Percentiles rank a stretch among this genome's conserved stretches.
Conservation (phyloP, 2,888 invertebrate species). For the Tholera decimalis region DNA sequence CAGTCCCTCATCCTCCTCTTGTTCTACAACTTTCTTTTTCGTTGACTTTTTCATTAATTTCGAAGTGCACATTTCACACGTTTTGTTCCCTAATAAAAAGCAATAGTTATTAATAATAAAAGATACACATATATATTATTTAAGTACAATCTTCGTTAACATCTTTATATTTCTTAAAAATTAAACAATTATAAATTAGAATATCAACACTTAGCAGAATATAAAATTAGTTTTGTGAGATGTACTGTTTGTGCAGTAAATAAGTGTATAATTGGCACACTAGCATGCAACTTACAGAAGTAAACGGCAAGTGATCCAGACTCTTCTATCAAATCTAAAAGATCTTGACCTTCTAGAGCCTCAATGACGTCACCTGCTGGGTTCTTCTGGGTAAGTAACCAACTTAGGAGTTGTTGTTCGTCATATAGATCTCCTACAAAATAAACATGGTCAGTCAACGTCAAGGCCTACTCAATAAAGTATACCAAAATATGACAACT, state of each 20-base stretch:
- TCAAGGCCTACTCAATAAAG: background rate
- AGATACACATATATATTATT: constrained; percentile 43
- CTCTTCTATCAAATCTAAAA: constrained; percentile 94
- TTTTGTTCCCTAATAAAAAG: constrained; percentile 96
- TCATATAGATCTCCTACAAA: constrained; percentile 95
- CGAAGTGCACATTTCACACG: constrained; percentile 96
- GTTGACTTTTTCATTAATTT: constrained; percentile 94
- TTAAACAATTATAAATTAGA: constrained; percentile 36
- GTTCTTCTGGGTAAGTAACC: constrained; percentile 97
- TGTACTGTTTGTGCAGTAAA: constrained; percentile 67
- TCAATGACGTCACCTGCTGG: constrained; percentile 98
- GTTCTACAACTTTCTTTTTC: constrained; percentile 92
- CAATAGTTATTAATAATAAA: constrained; percentile 75
- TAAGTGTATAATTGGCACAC: constrained; percentile 43
- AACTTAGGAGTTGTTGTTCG: constrained; percentile 96
- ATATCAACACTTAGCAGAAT: constrained; percentile 51
- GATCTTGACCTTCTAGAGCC: constrained; percentile 95
- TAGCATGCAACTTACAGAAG: constrained; percentile 95
- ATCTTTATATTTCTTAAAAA: constrained; percentile 12
- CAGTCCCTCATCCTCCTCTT: constrained; percentile 85
- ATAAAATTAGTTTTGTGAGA: constrained; percentile 69
- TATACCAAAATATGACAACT: background rate
- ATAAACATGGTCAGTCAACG: background rate
- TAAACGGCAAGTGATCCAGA: constrained; percentile 97
- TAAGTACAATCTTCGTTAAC: constrained; percentile 21